These are phyloP conservation scores for Sarcophaga rosellei DNA, from an alignment of 2,888 invertebrate genomes.

Conservation along the genomic window DNA sequence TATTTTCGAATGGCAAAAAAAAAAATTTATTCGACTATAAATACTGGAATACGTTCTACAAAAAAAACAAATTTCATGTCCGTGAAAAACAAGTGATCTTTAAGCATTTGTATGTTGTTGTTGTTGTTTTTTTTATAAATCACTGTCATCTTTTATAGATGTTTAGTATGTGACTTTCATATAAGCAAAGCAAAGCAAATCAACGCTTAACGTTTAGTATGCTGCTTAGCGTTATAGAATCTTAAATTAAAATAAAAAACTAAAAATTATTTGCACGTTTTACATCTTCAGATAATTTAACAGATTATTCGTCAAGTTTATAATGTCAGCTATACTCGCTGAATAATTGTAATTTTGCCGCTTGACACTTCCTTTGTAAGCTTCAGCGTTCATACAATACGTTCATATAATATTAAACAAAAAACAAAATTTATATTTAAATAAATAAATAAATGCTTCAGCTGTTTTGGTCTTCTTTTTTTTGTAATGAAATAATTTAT, in stretches of 20 bases:
- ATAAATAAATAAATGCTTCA: not conserved
- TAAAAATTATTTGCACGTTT: slow-evolving; percentile 46
- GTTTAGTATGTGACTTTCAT: slow-evolving; percentile 30
- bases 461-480: no score
- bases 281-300: slow-evolving; percentile 38
- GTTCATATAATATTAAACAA: not conserved
- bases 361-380: slow-evolving; percentile 26
- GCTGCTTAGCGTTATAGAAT: not conserved
- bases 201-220: not conserved
- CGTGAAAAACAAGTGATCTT: not conserved
- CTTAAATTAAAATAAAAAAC: slow-evolving; percentile 24
- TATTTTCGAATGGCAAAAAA: not conserved
- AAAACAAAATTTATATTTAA: not conserved
- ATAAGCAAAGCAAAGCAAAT: slow-evolving; percentile 1
- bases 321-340: slow-evolving; percentile 32
- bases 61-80: not conserved
- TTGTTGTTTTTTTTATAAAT: slow-evolving; percentile 36
- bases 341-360: slow-evolving; percentile 34
- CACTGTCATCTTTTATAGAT: slow-evolving; percentile 36
- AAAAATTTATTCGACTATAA: not conserved
- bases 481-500: slow-evolving; percentile 27
- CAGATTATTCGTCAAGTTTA: slow-evolving; percentile 27
- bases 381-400: not conserved
- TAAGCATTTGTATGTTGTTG: not conserved
- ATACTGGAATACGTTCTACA: not conserved